Evolutionary conservation across 2,797 vertebrate species (phyloP).

Genomic region (Pipistrellus pygmaeus): DNA sequence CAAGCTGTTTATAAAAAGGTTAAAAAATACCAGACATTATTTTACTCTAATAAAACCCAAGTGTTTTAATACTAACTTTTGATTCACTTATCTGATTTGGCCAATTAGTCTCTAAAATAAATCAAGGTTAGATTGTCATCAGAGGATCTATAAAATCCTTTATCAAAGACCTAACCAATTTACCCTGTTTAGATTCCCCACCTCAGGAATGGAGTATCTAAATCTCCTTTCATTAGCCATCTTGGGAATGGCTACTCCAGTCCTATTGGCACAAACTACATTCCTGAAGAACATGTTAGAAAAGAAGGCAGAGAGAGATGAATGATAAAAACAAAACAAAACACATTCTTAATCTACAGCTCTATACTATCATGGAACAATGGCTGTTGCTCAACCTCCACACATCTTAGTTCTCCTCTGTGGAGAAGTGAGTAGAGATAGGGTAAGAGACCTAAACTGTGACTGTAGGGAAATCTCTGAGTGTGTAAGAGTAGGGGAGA

Average conservation of each 20-base stretch:
- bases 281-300: constrained; percentile 23
- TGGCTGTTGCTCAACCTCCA: background rate
- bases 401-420: background rate
- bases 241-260: background rate
- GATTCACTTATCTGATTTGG: constrained; percentile 19
- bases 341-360: background rate
- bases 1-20: constrained; percentile 63
- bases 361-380: background rate
- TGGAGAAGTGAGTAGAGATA: background rate
- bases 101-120: background rate
- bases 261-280: background rate
- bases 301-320: background rate
- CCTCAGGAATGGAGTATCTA: background rate
- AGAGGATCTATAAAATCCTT: background rate
- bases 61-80: constrained; percentile 33
- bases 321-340: background rate
- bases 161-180: constrained; percentile 9
- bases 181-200: background rate
- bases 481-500: background rate
- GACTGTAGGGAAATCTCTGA: background rate
- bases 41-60: constrained; percentile 52
- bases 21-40: constrained; percentile 39
- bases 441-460: background rate
- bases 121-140: background rate
- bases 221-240: background rate